phyloP scores from a whole-genome alignment of 2,888 invertebrate species.

The Acanthosoma haemorrhoidale region DNA sequence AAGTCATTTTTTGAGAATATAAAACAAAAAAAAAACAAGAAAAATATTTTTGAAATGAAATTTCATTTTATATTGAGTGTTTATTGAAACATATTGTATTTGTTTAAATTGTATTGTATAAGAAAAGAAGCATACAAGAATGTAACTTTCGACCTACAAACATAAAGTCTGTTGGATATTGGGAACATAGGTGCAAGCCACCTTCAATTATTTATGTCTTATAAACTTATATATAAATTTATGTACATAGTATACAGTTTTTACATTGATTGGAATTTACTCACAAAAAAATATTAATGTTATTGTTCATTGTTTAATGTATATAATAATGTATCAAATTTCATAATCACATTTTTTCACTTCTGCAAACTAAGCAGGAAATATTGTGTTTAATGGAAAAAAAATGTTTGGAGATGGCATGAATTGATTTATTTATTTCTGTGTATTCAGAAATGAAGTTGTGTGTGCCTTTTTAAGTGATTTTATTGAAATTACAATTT shows the following conservation, averaged over 20 bases:
- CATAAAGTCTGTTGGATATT: constrained; percentile 32
- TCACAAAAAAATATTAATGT: constrained; percentile 29
- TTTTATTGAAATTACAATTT: constrained; percentile 12
- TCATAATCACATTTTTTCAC: constrained; percentile 25
- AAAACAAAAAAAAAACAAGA: background rate
- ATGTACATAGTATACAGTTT: constrained; percentile 41
- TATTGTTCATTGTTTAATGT: constrained; percentile 30
- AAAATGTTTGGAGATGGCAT: background rate
- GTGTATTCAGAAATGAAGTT: constrained; percentile 16
- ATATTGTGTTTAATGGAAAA: constrained; percentile 23
- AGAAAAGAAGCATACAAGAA: background rate
- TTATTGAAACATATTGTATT: constrained; percentile 13
- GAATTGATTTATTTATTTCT: constrained; percentile 21
- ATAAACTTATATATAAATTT: constrained; percentile 35
- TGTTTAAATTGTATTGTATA: constrained; percentile 19
- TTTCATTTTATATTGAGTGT: constrained; percentile 7
- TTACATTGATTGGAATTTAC: constrained; percentile 38
- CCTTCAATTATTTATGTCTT: constrained; percentile 37
- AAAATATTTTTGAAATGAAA: constrained; percentile 11
- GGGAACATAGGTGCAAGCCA: constrained; percentile 37
- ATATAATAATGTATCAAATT: constrained; percentile 30
- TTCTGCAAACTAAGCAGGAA: constrained; percentile 20
- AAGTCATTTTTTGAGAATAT: background rate
- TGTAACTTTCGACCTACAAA: constrained; percentile 30
- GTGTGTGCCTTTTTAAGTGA: constrained; percentile 29